Evolutionary conservation across 2,888 invertebrate species (phyloP).

Genomic region (Ypsolopha scabrella): DNA sequence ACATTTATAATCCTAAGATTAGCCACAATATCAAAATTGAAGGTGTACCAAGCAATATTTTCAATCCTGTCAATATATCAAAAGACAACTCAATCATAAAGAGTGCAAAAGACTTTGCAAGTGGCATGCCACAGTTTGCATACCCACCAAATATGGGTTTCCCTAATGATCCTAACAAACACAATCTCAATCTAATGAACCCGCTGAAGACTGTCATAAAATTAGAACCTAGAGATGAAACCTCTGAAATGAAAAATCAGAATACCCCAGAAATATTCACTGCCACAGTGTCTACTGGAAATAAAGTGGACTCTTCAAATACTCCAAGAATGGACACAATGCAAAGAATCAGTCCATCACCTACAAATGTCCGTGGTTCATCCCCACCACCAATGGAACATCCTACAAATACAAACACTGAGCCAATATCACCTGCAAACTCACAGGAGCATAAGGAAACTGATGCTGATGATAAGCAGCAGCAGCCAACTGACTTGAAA

Average conservation of each 20-base stretch:
- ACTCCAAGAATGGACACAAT: slow-evolving; percentile 48
- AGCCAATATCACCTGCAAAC: slow-evolving; percentile 58
- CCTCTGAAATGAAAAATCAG: slow-evolving; percentile 53
- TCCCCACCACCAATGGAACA: slow-evolving; percentile 60
- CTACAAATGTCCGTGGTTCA: slow-evolving; percentile 45
- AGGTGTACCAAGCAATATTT: slow-evolving; percentile 49
- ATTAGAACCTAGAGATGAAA: slow-evolving; percentile 62
- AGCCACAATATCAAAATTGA: slow-evolving; percentile 58
- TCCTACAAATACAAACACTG: slow-evolving; percentile 44
- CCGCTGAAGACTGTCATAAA: slow-evolving; percentile 64
- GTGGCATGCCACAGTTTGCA: slow-evolving; percentile 48
- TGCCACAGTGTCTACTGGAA: slow-evolving; percentile 53
- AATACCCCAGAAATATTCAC: slow-evolving; percentile 64
- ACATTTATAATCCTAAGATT: slow-evolving; percentile 55
- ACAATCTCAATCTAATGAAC: slow-evolving; percentile 51
- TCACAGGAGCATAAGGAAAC: slow-evolving; percentile 55
- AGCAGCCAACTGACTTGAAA: slow-evolving; percentile 58
- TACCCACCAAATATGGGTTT: slow-evolving; percentile 53
- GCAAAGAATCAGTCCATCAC: slow-evolving; percentile 59
- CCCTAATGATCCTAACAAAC: slow-evolving; percentile 48
- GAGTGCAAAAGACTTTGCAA: slow-evolving; percentile 52
- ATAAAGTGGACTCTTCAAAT: slow-evolving; percentile 56
- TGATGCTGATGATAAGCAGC: slow-evolving; percentile 55
- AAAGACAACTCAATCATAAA: slow-evolving; percentile 57
- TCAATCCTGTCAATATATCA: slow-evolving; percentile 53